These are phyloP conservation scores for Dallia pectoralis DNA, from an alignment of 2,797 vertebrate species.

Conservation along the genomic window DNA sequence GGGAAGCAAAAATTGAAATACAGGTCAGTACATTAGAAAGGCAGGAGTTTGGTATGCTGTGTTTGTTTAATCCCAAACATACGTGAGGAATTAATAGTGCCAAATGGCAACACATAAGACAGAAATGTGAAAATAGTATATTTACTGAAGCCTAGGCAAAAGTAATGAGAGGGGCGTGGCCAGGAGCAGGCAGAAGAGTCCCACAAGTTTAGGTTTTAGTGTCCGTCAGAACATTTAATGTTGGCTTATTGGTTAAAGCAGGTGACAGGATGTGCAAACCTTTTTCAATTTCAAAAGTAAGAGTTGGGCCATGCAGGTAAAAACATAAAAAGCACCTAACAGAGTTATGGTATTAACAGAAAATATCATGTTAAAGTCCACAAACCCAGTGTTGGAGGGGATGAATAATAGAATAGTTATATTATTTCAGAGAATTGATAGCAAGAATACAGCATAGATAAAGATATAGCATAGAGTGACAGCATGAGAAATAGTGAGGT, in stretches of 20 bases:
- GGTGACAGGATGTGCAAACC: neutral
- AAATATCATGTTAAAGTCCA: constrained; percentile 70
- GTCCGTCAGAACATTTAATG: neutral
- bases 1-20: constrained; percentile 76
- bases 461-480: constrained; percentile 31
- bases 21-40: constrained; percentile 95
- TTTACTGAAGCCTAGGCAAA: neutral
- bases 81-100: constrained; percentile 84
- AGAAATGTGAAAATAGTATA: constrained; percentile 77
- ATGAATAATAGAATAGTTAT: constrained; percentile 54
- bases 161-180: neutral
- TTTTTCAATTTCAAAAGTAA: neutral
- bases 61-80: constrained; percentile 42
- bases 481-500: constrained; percentile 15
- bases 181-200: neutral
- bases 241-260: neutral
- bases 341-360: constrained; percentile 69
- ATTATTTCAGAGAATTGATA: neutral
- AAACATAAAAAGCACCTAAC: constrained; percentile 71
- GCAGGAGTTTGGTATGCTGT: constrained; percentile 86
- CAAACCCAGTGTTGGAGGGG: constrained; percentile 65
- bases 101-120: constrained; percentile 88
- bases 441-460: no score
- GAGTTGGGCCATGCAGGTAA: constrained; percentile 75
- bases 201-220: neutral